A percentile compares a stretch with the other conserved stretches of the same genome.
These are phyloP conservation scores for Nyleta sp. DNA, from an alignment of 2,888 invertebrate species.

Conservation along the genomic window DNA sequence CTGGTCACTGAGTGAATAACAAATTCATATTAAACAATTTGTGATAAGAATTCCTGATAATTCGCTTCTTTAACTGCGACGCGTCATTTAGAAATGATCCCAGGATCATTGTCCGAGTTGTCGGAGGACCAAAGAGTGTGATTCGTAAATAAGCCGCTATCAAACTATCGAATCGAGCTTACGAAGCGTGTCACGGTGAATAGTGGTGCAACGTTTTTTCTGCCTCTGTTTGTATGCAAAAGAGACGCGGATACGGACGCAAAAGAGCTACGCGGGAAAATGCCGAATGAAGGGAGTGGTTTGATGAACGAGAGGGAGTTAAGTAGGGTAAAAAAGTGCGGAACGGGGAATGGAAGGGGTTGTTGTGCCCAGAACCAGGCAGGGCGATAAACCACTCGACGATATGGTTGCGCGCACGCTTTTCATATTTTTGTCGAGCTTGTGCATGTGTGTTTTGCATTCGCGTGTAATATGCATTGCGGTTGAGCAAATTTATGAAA, in stretches of 20 bases:
- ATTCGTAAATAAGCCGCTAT: slow-evolving; percentile 46
- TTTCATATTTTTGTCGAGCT: not conserved
- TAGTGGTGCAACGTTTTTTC: slow-evolving; percentile 28
- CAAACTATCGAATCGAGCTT: slow-evolving; percentile 40
- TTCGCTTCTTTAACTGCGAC: too few species aligned
- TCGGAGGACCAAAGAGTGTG: slow-evolving; percentile 14
- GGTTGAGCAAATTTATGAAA: too few species aligned
- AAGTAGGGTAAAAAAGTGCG: slow-evolving; percentile 46
- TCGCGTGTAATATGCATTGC: not conserved
- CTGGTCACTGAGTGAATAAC: too few species aligned
- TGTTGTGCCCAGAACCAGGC: slow-evolving; percentile 47
- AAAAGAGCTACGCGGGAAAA: slow-evolving; percentile 35
- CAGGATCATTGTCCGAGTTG: slow-evolving; percentile 12
- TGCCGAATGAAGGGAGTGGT: slow-evolving; percentile 43
- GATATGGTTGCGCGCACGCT: slow-evolving; percentile 16
- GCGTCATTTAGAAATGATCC: not conserved
- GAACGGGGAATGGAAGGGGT: slow-evolving; percentile 14
- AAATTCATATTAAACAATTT: too few species aligned
- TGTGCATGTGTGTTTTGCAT: slow-evolving; percentile 2
- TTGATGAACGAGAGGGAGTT: slow-evolving; percentile 52
- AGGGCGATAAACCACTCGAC: slow-evolving; percentile 33
- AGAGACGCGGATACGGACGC: slow-evolving; percentile 24
- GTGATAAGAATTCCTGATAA: too few species aligned
- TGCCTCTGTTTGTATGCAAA: slow-evolving; percentile 33
- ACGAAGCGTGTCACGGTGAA: slow-evolving; percentile 39